Evolutionary conservation across 1,140 invertebrate genomes (phyloP), one percentile per base, ranked within the genome.

Genomic region (Penaeus indicus): DNA sequence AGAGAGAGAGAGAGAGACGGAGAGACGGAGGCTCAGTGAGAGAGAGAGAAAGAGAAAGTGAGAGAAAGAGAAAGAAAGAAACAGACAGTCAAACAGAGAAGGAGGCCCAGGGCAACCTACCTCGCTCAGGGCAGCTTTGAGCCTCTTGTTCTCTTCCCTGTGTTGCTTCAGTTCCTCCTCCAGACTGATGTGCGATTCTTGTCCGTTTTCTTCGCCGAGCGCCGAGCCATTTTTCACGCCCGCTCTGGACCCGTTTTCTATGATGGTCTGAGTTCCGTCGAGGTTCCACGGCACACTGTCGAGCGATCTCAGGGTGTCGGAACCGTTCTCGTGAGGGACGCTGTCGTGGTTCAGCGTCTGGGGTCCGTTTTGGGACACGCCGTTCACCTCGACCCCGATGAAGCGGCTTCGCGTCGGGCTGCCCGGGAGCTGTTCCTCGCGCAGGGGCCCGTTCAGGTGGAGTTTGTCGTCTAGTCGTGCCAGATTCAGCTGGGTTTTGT

Each of bases 81-180:
- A n/a, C n/a, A n/a, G n/a, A 47, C 87, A 81, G 38, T 54, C 61
- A 60, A 38, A 63, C 61, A 5, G 11, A 8, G 72, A 67, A 75
- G 38, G 22, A 54, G 21, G 38, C 54, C 82, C 25, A 61, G 13
- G 16, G 21, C 19, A 27, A 90, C 92, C 91, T 69, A 92, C 92
- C 90, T 92, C 92, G 22, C 91, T 91, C 64, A 92, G 91, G n/a
- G 92, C 91, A 83, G 92, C 91, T 79, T 92, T 91, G 11, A 92
- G 90, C 79, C 92, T 92, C 22, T 91, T 90, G 67, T 92, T 92
- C 86, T 92, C 92, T 75, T 92, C 92, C 83, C 91, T 87, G 18
- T 90, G 67, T 19, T 85, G 82, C 62, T 86, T 86, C 11, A 92
- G 87, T 42, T 92, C 90, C 83, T 91, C 91, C 77, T 92, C 75